A percentile compares a stretch with the other conserved stretches of the same genome.
Evolutionary conservation across 2,888 invertebrate species (phyloP).

Genomic region (Dorcus parallelipipedus): DNA sequence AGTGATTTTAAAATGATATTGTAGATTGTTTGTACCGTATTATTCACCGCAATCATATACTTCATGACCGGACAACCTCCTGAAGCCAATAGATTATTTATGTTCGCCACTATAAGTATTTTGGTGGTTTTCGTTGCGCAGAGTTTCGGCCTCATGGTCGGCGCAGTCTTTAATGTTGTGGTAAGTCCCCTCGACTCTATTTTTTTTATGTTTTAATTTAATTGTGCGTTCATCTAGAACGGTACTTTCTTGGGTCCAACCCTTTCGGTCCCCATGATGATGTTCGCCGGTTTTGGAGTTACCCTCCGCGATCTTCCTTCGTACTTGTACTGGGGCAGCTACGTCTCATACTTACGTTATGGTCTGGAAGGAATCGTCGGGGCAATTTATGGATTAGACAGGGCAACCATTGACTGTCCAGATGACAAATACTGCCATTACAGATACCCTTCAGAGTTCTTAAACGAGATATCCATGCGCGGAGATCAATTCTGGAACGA

Average conservation of each 20-base stretch:
- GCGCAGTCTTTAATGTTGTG: constrained; percentile 81
- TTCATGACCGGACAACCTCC: constrained; percentile 87
- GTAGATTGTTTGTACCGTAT: constrained; percentile 63
- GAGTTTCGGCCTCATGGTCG: constrained; percentile 88
- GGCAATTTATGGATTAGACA: constrained; percentile 78
- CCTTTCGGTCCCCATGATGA: constrained; percentile 89
- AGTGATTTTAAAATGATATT: constrained; percentile 26
- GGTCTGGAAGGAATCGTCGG: constrained; percentile 84
- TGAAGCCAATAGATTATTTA: constrained; percentile 72
- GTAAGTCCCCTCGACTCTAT: constrained; percentile 54
- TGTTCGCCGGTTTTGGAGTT: constrained; percentile 96
- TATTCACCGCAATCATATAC: constrained; percentile 77
- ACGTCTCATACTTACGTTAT: constrained; percentile 87
- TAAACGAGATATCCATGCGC: constrained; percentile 76
- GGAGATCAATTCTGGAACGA: constrained; percentile 84
- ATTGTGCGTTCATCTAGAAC: constrained; percentile 59
- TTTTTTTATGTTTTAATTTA: constrained; percentile 5
- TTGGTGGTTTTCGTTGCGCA: constrained; percentile 87
- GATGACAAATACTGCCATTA: constrained; percentile 77
- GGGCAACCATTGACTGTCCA: constrained; percentile 73
- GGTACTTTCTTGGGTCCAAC: constrained; percentile 94
- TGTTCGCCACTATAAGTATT: constrained; percentile 81
- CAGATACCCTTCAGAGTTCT: constrained; percentile 75
- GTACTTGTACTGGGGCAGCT: constrained; percentile 88
- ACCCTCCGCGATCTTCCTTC: constrained; percentile 79